These are phyloP conservation scores for Mus spicilegus DNA, from an alignment of 2,113 vertebrate species.

Conservation along the genomic window DNA sequence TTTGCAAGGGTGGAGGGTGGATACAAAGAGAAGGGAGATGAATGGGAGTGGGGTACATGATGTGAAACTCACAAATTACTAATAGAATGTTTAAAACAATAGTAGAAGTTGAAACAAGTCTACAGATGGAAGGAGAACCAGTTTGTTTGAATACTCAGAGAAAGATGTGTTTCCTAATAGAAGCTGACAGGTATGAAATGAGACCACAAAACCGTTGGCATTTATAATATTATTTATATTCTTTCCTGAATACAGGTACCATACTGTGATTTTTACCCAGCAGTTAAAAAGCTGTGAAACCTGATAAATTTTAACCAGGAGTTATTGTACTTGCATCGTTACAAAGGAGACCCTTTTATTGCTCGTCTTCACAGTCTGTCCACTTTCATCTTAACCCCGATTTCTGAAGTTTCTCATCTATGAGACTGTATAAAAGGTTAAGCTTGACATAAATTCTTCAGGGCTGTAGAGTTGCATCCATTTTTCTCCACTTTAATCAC, in stretches of 20 bases:
- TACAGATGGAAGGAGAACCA: constrained; percentile 56
- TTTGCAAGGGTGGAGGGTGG: too few relatives aligned
- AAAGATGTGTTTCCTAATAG: constrained; percentile 80
- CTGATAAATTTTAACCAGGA: constrained; percentile 79
- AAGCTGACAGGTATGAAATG: constrained; percentile 82
- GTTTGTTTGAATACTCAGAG: constrained; percentile 70
- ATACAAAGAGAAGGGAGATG: too few relatives aligned
- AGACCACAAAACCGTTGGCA: constrained; percentile 78
- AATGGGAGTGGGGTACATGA: too few relatives aligned
- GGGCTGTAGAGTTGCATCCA: constrained; percentile 10
- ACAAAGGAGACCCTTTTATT: constrained; percentile 41
- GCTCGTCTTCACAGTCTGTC: constrained; percentile 51
- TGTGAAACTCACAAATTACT: too few relatives aligned
- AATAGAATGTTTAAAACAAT: not conserved
- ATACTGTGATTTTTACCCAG: constrained; percentile 70
- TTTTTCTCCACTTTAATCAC: constrained; percentile 44
- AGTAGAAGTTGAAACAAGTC: constrained; percentile 74
- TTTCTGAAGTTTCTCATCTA: constrained; percentile 61
- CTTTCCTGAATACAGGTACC: constrained; percentile 72
- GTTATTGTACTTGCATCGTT: constrained; percentile 34
- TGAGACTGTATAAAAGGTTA: constrained; percentile 48
- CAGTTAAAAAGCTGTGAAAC: constrained; percentile 76
- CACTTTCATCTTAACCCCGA: constrained; percentile 60
- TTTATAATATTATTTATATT: constrained; percentile 79
- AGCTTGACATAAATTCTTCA: constrained; percentile 64